phyloP scores from a whole-genome alignment of 1,140 invertebrate species.

The Micrasema longulum region DNA sequence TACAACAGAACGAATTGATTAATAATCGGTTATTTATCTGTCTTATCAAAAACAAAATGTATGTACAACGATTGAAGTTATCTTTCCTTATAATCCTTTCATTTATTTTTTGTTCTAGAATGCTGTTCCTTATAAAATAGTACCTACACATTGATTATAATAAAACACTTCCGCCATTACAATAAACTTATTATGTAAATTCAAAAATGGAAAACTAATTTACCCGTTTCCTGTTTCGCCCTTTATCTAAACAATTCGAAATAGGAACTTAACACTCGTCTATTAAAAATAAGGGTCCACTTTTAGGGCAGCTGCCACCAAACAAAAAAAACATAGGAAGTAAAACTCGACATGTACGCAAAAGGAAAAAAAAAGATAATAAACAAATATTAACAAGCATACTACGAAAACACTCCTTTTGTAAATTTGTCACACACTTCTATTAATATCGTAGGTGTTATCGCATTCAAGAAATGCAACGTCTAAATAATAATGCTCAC shows the following conservation, averaged over 20 bases:
- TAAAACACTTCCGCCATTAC: conserved; percentile 46
- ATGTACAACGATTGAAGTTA: too few species aligned
- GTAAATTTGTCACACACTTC: too few species aligned
- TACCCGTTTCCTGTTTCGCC: conserved; percentile 54
- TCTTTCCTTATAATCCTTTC: too few species aligned
- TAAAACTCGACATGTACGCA: background rate
- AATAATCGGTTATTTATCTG: too few species aligned
- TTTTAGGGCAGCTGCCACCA: conserved; percentile 20
- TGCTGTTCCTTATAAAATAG: conserved; percentile 1
- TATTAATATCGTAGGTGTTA: too few species aligned
- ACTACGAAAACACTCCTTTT: too few species aligned
- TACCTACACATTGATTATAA: conserved; percentile 12
- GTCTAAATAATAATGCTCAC: too few species aligned
- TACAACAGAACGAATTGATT: too few species aligned
- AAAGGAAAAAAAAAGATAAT: background rate
- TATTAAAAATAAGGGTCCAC: conserved; percentile 43
- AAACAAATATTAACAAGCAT: too few species aligned
- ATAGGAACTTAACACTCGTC: conserved; percentile 47
- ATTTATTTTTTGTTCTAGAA: too few species aligned
- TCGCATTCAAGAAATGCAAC: too few species aligned
- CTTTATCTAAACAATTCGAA: conserved; percentile 54
- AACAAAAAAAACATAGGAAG: conserved; percentile 5
- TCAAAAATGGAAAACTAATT: conserved; percentile 54
- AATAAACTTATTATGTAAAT: conserved; percentile 55
- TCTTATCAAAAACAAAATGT: too few species aligned